phyloP scores from a whole-genome alignment of 2,113 vertebrate genomes.

The Lota lota region DNA sequence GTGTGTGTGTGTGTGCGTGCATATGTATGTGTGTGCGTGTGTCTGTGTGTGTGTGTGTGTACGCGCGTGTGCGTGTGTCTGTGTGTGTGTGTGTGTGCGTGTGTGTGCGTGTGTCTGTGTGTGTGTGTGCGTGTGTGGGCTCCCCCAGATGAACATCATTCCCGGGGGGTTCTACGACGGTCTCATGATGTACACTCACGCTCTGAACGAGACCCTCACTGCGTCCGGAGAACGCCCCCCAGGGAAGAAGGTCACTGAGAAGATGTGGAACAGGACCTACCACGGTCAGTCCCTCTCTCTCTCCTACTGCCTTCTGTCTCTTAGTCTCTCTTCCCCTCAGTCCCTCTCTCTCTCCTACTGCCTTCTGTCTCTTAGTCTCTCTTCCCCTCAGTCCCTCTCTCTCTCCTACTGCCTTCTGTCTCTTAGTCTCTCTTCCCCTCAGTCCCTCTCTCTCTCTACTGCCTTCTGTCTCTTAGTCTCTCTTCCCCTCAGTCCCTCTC shows the following conservation, averaged over 20 bases:
- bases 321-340: background rate
- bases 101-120: no score
- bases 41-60: no score
- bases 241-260: slow-evolving; percentile 77
- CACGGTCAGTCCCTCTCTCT: slow-evolving; percentile 72
- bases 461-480: no score
- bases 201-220: slow-evolving; percentile 84
- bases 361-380: background rate
- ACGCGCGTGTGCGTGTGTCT: no score
- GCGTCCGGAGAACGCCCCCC: slow-evolving; percentile 71
- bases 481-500: no score
- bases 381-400: background rate
- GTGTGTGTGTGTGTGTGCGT: no score
- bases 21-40: no score
- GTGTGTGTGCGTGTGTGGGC: background rate
- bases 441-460: background rate
- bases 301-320: no score
- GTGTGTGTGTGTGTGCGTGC: no score
- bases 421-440: background rate
- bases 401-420: no score
- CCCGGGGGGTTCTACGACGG: slow-evolving; percentile 94
- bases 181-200: slow-evolving; percentile 85
- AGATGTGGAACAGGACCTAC: slow-evolving; percentile 90
- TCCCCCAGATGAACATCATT: slow-evolving; percentile 91
- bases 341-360: background rate